These are phyloP conservation scores for Carabus problematicus DNA, from an alignment of 2,888 invertebrate genomes.

Conservation along the genomic window DNA sequence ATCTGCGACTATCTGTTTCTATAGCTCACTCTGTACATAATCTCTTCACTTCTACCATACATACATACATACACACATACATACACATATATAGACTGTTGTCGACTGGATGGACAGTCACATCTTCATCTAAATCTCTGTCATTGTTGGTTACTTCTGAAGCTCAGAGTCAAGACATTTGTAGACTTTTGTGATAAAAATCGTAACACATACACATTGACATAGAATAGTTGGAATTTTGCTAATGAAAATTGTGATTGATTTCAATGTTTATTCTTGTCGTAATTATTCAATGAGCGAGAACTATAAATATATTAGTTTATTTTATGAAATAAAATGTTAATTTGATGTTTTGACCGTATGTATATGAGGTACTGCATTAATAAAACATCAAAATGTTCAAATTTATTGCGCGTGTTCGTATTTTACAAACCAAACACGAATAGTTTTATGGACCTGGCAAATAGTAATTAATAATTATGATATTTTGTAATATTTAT, in stretches of 20 bases:
- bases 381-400: slow-evolving; percentile 37
- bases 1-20: slow-evolving; percentile 51
- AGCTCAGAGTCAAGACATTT: background rate
- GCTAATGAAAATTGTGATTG: slow-evolving; percentile 29
- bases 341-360: slow-evolving; percentile 36
- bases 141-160: too few relatives aligned
- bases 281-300: slow-evolving; percentile 28
- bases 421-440: background rate
- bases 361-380: slow-evolving; percentile 30
- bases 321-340: slow-evolving; percentile 35
- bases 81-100: slow-evolving; percentile 11
- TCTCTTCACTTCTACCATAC: slow-evolving; percentile 11
- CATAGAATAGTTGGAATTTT: slow-evolving; percentile 33
- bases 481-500: background rate
- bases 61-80: slow-evolving; percentile 11
- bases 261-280: slow-evolving; percentile 30
- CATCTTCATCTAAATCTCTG: too few relatives aligned
- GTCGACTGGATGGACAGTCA: slow-evolving; percentile 2
- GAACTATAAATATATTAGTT: slow-evolving; percentile 20
- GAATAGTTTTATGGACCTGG: background rate
- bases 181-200: slow-evolving; percentile 35
- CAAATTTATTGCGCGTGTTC: slow-evolving; percentile 12
- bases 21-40: slow-evolving; percentile 5
- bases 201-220: slow-evolving; percentile 19
- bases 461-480: background rate